phyloP scores from a whole-genome alignment of 1,140 invertebrate species.

The Teleogryllus occipitalis region DNA sequence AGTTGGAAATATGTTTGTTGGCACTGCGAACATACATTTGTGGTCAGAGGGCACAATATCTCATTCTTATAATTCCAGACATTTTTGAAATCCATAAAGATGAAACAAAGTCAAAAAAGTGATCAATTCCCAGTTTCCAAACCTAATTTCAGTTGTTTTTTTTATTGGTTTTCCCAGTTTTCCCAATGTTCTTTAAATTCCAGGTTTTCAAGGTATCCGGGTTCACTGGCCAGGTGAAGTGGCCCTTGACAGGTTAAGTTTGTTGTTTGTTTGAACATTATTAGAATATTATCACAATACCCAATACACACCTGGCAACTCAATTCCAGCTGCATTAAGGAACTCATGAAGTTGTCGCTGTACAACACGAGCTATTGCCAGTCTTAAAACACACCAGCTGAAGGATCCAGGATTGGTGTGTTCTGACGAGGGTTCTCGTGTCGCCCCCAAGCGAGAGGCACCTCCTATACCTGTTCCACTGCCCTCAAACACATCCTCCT shows the following conservation, averaged over 20 bases:
- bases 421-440: constrained; percentile 55
- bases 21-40: no score
- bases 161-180: no score
- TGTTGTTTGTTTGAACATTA: not conserved
- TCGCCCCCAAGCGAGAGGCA: constrained; percentile 25
- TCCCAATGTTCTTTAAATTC: no score
- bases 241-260: no score
- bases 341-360: constrained; percentile 72
- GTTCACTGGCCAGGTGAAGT: not conserved
- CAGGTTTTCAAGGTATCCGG: no score
- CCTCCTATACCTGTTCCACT: constrained; percentile 10
- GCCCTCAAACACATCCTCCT: constrained; percentile 67
- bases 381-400: constrained; percentile 87
- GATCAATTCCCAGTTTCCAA: no score
- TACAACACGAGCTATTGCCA: constrained; percentile 76
- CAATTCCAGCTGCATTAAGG: constrained; percentile 77
- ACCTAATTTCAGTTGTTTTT: no score
- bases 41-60: no score
- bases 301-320: constrained; percentile 65
- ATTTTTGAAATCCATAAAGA: no score
- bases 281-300: not conserved
- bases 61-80: no score
- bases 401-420: constrained; percentile 88
- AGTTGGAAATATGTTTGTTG: no score
- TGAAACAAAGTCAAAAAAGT: no score